phyloP scores from a whole-genome alignment of 2,888 invertebrate species.

The Labia minor region DNA sequence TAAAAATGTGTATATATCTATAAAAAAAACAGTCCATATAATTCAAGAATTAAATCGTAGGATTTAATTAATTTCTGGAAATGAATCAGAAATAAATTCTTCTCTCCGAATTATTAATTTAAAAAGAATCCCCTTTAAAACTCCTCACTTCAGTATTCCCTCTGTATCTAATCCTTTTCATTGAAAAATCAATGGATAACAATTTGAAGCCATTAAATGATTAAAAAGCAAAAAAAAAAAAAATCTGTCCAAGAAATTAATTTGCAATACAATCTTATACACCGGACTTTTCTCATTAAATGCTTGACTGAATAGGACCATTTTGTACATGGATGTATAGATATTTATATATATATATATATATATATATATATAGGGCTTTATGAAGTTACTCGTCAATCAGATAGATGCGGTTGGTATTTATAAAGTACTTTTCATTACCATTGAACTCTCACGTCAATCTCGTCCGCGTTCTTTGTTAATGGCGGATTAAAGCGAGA shows the following conservation, averaged over 20 bases:
- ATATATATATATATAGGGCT: not conserved
- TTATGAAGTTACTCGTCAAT: conserved; percentile 13
- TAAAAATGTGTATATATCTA: too few species aligned
- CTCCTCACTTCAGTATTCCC: not conserved
- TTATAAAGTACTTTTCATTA: conserved; percentile 13
- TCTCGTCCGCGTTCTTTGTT: conserved; percentile 13
- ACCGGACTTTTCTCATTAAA: conserved; percentile 13
- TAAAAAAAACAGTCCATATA: too few species aligned
- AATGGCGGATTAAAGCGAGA: conserved; percentile 13
- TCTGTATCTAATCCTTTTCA: not conserved
- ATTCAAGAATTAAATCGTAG: not conserved
- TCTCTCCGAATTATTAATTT: not conserved
- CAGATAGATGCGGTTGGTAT: conserved; percentile 13
- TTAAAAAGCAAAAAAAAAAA: conserved; percentile 3
- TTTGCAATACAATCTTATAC: conserved; percentile 4
- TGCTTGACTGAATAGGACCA: not conserved
- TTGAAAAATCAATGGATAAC: not conserved
- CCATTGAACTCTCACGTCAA: conserved; percentile 13
- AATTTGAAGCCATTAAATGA: conserved; percentile 13
- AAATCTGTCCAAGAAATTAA: conserved; percentile 3
- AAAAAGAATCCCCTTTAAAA: conserved; percentile 7
- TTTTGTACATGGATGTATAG: not conserved
- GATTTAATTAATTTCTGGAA: not conserved
- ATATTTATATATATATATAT: too few species aligned
- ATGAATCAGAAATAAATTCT: conserved; percentile 13